These are phyloP conservation scores for Pao palembangensis DNA, from an alignment of 2,113 vertebrate species.

Conservation along the genomic window DNA sequence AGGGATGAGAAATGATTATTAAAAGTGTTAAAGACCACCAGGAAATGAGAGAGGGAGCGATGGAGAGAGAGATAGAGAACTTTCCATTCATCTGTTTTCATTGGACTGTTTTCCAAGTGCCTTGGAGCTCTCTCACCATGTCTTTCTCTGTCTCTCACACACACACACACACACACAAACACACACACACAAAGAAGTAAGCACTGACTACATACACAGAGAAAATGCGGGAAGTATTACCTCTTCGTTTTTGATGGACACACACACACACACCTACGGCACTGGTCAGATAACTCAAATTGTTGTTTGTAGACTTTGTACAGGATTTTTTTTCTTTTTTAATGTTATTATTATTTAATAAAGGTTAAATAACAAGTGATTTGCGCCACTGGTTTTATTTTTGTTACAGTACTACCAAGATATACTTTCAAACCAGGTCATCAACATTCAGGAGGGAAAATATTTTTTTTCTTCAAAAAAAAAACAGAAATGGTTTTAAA, in stretches of 20 bases:
- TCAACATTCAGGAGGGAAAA: neutral
- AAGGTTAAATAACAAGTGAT: conserved; percentile 80
- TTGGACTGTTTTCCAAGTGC: conserved; percentile 88
- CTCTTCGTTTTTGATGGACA: conserved; percentile 75
- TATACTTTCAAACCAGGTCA: neutral
- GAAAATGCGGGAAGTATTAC: conserved; percentile 69
- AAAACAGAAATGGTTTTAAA: too few species aligned
- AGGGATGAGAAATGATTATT: conserved; percentile 21
- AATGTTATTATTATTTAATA: conserved; percentile 98
- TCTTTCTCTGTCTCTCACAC: conserved; percentile 47
- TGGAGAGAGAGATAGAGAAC: conserved; percentile 33
- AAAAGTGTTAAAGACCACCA: conserved; percentile 41
- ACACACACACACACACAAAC: conserved; percentile 23
- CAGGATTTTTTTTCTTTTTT: conserved; percentile 86
- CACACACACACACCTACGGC: conserved; percentile 63
- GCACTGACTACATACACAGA: too few species aligned
- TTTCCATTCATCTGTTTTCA: conserved; percentile 60
- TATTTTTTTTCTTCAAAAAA: too few species aligned
- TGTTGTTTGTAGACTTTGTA: conserved; percentile 99
- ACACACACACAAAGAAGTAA: too few species aligned
- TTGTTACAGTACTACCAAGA: neutral
- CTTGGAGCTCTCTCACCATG: conserved; percentile 77
- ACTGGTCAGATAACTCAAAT: conserved; percentile 82
- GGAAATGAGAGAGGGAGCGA: conserved; percentile 23
- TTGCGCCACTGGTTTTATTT: conserved; percentile 11